phyloP scores from a whole-genome alignment of 2,113 vertebrate genomes.

The Spizaetus ornatus region DNA sequence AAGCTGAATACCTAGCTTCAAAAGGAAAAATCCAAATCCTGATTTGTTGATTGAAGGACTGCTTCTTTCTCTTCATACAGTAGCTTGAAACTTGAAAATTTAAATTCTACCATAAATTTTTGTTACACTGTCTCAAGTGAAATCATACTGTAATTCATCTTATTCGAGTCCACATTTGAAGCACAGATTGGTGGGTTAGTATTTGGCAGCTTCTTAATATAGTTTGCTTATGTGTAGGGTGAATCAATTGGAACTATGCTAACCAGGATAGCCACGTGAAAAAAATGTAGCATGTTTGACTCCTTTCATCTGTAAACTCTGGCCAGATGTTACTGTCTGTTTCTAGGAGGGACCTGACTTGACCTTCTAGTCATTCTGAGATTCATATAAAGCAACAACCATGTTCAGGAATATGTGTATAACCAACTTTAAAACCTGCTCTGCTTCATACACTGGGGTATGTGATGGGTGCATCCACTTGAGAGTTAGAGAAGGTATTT shows the following conservation, averaged over 20 bases:
- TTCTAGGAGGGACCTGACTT: not conserved
- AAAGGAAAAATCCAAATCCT: not conserved
- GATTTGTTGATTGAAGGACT: not conserved
- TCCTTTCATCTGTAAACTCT: not conserved
- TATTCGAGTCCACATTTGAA: not conserved
- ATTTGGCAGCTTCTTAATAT: not conserved
- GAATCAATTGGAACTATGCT: not conserved
- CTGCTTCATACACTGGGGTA: too few relatives aligned
- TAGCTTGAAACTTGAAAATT: not conserved
- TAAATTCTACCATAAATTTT: not conserved
- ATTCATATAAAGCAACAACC: not conserved
- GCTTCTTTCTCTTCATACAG: not conserved
- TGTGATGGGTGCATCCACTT: not conserved
- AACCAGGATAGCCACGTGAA: not conserved
- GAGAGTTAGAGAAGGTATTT: not conserved
- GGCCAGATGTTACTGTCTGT: not conserved
- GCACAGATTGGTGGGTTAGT: not conserved
- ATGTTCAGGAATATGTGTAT: not conserved
- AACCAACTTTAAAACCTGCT: not conserved
- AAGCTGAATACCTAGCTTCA: not conserved
- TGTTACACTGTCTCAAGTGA: not conserved
- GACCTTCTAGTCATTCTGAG: not conserved
- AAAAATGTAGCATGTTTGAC: rapidly evolving
- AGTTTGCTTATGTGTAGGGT: not conserved
- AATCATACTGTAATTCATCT: not conserved